Conservation (phyloP, 2,888 invertebrate genomes). For the Ormyrus thymus region DNA sequence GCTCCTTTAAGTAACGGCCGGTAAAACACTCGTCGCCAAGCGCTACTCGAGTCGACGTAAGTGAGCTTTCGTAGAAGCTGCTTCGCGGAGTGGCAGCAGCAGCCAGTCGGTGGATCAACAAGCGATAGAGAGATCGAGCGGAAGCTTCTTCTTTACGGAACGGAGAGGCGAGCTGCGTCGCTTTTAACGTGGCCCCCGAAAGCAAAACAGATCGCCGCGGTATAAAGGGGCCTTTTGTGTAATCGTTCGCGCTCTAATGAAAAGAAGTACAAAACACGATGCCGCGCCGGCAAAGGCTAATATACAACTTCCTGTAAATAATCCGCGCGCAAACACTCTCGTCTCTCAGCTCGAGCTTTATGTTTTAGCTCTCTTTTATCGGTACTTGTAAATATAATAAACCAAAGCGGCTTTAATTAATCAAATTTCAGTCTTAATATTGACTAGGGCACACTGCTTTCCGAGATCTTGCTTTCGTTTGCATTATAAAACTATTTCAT, state of each 20-base stretch:
- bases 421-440: no score
- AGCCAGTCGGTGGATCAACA: slow-evolving; percentile 46
- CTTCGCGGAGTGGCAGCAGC: slow-evolving; percentile 1
- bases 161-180: slow-evolving; percentile 10
- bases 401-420: no score
- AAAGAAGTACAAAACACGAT: slow-evolving; percentile 45
- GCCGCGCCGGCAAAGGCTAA: slow-evolving; percentile 16
- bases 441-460: no score
- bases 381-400: no score
- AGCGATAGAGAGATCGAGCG: slow-evolving; percentile 49
- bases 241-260: slow-evolving; percentile 34
- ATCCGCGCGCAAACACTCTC: neutral
- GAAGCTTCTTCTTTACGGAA: slow-evolving; percentile 36
- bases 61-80: slow-evolving; percentile 52
- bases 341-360: no score
- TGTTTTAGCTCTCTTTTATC: no score
- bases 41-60: slow-evolving; percentile 60
- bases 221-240: slow-evolving; percentile 50
- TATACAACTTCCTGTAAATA: slow-evolving; percentile 46
- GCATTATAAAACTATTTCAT: no score
- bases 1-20: slow-evolving; percentile 61
- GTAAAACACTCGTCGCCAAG: slow-evolving; percentile 65
- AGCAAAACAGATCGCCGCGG: slow-evolving; percentile 49
- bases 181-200: slow-evolving; percentile 28
- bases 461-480: no score